A percentile compares a stretch with the other conserved stretches of the same genome.
Evolutionary conservation across 2,797 vertebrate species (phyloP).

Genomic region (Thripadectes ignobilis): DNA sequence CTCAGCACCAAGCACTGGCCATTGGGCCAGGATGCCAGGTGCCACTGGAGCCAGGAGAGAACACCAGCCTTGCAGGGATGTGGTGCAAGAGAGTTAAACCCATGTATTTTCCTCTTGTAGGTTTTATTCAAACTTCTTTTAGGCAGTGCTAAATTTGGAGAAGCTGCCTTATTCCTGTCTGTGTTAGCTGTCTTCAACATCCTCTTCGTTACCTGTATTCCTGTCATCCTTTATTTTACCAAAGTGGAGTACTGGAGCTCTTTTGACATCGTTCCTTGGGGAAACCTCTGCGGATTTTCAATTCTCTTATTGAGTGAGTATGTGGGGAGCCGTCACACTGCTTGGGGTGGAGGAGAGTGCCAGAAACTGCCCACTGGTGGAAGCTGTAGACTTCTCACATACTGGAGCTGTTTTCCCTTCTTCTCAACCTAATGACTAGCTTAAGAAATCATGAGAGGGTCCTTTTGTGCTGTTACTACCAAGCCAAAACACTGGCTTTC

Average conservation of each 20-base stretch:
- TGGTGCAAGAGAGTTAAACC: background rate
- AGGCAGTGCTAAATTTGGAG: conserved; percentile 95
- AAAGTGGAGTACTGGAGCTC: conserved; percentile 92
- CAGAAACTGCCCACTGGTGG: background rate
- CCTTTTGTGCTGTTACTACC: background rate
- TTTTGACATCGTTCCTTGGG: conserved; percentile 88
- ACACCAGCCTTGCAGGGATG: background rate
- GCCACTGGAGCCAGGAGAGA: background rate
- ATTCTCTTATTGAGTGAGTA: conserved; percentile 89
- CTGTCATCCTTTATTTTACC: conserved; percentile 93
- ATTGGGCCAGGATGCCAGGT: accelerated
- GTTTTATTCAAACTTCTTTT: conserved; percentile 97
- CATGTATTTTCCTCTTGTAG: conserved; percentile 71
- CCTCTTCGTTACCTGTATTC: conserved; percentile 90
- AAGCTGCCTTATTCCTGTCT: conserved; percentile 95
- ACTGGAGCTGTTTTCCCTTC: background rate
- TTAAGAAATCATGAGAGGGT: background rate
- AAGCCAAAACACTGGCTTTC: background rate
- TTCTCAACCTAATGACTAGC: background rate
- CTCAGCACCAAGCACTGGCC: background rate
- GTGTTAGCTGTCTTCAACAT: conserved; percentile 91
- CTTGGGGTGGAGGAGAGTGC: background rate
- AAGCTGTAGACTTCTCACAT: background rate
- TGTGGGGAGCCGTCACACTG: background rate
- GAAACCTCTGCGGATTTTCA: conserved; percentile 91